Evolutionary conservation across 2,797 vertebrate genomes (phyloP), one percentile per base, ranked within the genome.

Genomic region (Cottoperca gobio): DNA sequence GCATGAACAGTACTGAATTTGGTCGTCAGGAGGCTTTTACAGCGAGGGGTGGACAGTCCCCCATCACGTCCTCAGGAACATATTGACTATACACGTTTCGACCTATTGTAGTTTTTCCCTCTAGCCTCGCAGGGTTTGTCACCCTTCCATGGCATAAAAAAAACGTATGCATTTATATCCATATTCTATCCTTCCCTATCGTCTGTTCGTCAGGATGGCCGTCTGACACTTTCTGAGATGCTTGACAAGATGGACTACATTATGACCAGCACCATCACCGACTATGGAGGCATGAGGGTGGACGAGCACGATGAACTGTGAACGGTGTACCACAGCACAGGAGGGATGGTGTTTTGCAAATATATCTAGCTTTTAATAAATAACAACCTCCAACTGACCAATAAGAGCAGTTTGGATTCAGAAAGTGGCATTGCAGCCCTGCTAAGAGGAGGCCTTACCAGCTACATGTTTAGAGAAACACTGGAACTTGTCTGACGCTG

Each of bases 251-350:
- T 85, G 26, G 90, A 94, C 14, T 77, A 46, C 66, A 70, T 96
- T 73, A 91, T 78, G 54, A 83, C 50, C 82, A 95, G 95, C 82
- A 94, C 92, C 54, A 87, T 95, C 67, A 95, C 94, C 0, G 95
- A 96, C 83, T 96, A 88, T 3, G 95, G 95, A 45, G 83, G 61
- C 23, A 88, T 95, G 89, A 74, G 65, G 57, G 72, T 89, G 58
- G 86, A 80, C 0, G 77, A 50, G 1, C 95, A 94, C 1, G 93
- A 95, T 31, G 95, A 95, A 54, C 84, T 96, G 28, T 95, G 76
- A 93, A 7, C 10, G 2, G 3, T 6, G 1, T 8, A 2, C 8
- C 16, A 6, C n/a, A 31, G 46, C 14, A 19, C 21, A 12, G 6
- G 8, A 65, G 3, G 12, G 61, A 57, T 6, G 0, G 13, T 13